Conservation (phyloP, 2,888 invertebrate species). For the Watsonalla cultraria region DNA sequence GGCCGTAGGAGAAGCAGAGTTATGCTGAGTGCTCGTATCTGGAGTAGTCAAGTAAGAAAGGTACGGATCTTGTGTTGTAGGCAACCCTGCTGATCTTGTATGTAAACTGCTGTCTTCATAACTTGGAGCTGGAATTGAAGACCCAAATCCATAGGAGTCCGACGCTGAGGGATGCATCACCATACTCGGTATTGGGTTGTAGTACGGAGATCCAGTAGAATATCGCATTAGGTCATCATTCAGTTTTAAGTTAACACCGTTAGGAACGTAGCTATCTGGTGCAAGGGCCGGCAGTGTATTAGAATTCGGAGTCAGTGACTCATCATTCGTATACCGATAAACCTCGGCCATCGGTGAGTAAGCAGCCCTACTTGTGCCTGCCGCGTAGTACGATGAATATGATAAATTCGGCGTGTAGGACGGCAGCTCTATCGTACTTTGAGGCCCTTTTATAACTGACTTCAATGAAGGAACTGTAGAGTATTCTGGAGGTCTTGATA, state of each 20-base stretch:
- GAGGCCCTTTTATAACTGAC: conserved; percentile 58
- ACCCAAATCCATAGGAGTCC: conserved; percentile 50
- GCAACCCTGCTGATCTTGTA: conserved; percentile 37
- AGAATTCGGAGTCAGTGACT: conserved; percentile 63
- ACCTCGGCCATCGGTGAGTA: conserved; percentile 69
- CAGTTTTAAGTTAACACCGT: conserved; percentile 60
- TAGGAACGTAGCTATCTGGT: conserved; percentile 66
- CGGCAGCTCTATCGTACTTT: conserved; percentile 56
- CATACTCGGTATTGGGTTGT: conserved; percentile 49
- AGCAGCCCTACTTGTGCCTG: conserved; percentile 49
- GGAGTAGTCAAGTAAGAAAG: conserved; percentile 51
- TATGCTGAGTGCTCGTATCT: conserved; percentile 43
- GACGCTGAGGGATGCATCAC: conserved; percentile 49
- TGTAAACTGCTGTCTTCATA: conserved; percentile 57
- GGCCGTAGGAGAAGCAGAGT: conserved; percentile 27
- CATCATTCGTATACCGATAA: conserved; percentile 69
- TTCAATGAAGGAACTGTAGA: conserved; percentile 50
- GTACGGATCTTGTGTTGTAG: conserved; percentile 56
- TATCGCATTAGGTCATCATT: conserved; percentile 60
- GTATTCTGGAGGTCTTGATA: conserved; percentile 59
- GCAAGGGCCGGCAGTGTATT: conserved; percentile 47
- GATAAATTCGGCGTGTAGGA: conserved; percentile 67
- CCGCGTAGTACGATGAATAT: conserved; percentile 62
- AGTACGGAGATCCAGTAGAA: conserved; percentile 47
- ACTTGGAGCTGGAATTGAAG: conserved; percentile 46